Percentiles rank a stretch among this genome's conserved stretches.
phyloP scores from a whole-genome alignment of 2,797 vertebrate species.

The Dendrocincla tyrannina region DNA sequence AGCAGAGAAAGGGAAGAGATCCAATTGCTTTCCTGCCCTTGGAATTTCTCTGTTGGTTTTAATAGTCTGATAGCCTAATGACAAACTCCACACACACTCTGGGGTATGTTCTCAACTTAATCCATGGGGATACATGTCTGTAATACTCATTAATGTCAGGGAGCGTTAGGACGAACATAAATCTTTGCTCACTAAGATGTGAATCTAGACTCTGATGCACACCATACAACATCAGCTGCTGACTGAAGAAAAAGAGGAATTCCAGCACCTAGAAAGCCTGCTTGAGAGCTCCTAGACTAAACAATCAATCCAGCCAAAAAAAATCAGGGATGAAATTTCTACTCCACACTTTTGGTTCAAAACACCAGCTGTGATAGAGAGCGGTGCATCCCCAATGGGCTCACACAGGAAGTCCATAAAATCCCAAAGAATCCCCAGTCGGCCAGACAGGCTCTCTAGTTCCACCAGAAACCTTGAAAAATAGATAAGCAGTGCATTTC shows the following conservation, averaged over 20 bases:
- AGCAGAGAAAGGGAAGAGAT: conserved; percentile 27
- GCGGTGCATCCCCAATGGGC: neutral
- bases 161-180: conserved; percentile 33
- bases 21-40: conserved; percentile 18
- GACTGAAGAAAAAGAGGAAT: conserved; percentile 65
- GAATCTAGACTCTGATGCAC: conserved; percentile 53
- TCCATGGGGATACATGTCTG: conserved; percentile 53
- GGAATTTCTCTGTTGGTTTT: conserved; percentile 58
- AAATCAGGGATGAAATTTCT: conserved; percentile 66
- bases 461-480: conserved; percentile 20
- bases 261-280: conserved; percentile 65
- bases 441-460: neutral
- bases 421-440: neutral
- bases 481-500: conserved; percentile 4
- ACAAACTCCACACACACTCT: conserved; percentile 50
- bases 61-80: conserved; percentile 40
- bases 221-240: conserved; percentile 55
- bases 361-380: conserved; percentile 47
- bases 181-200: conserved; percentile 48
- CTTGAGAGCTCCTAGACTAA: conserved; percentile 68
- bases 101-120: conserved; percentile 55
- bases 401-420: conserved; percentile 5
- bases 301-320: conserved; percentile 67
- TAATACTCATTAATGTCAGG: conserved; percentile 59
- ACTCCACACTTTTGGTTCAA: conserved; percentile 21